Evolutionary conservation across 2,113 vertebrate species (phyloP).

Genomic region (Oxyura jamaicensis): DNA sequence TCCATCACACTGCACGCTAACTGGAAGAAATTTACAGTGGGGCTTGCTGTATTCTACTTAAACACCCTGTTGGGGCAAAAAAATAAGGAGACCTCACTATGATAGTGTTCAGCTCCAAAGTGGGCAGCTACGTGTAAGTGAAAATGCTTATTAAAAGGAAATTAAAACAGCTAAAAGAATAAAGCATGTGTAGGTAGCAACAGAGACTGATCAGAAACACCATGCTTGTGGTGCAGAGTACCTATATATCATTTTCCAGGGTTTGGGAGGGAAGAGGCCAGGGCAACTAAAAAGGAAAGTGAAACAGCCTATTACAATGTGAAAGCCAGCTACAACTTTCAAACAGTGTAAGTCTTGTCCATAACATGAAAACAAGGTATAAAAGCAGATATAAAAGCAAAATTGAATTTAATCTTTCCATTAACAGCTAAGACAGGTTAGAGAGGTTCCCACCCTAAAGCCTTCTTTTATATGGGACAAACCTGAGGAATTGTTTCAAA

Average conservation of each 20-base stretch:
- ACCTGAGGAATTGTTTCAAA: not conserved
- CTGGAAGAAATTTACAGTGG: not conserved
- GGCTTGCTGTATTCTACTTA: not conserved
- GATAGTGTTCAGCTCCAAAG: not conserved
- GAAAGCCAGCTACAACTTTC: not conserved
- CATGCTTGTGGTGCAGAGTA: not conserved
- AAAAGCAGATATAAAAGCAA: not conserved
- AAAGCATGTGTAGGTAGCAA: not conserved
- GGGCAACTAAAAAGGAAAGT: not conserved
- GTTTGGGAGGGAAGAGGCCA: not conserved
- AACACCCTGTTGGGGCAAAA: not conserved
- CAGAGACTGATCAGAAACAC: not conserved
- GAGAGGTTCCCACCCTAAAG: not conserved
- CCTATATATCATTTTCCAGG: not conserved
- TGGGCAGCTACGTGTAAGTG: fast-evolving
- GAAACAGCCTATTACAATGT: not conserved
- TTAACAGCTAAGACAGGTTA: not conserved
- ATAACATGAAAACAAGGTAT: not conserved
- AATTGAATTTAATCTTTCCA: not conserved
- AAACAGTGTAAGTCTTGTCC: not conserved
- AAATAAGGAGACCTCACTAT: not conserved
- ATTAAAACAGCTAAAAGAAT: not conserved
- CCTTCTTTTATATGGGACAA: not conserved
- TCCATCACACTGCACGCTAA: not conserved
- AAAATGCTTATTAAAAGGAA: not conserved